A percentile compares a stretch with the other conserved stretches of the same genome.
Evolutionary conservation across 1,140 invertebrate species (phyloP).

Genomic region (Cherax destructor): DNA sequence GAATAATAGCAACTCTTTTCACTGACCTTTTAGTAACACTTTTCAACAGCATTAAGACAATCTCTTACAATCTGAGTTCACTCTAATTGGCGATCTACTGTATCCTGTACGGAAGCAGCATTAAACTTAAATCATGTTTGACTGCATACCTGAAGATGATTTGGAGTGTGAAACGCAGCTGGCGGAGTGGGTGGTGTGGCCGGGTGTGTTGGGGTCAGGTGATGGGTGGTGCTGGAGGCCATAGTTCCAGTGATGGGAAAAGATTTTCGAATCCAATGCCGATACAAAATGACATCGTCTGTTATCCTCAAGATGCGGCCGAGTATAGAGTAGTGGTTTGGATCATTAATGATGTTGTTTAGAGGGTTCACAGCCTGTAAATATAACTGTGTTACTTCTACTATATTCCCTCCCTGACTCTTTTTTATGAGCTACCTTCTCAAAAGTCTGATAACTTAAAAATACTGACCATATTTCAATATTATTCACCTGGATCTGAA

Average conservation of each 20-base stretch:
- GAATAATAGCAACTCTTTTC: too few relatives aligned
- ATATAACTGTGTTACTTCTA: slow-evolving; percentile 9
- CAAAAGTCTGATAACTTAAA: not conserved
- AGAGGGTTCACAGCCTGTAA: slow-evolving; percentile 76
- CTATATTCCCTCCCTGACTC: not conserved
- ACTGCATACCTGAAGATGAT: not conserved
- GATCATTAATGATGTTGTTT: slow-evolving; percentile 69
- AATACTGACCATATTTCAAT: not conserved
- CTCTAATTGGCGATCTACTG: too few relatives aligned
- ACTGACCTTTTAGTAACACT: too few relatives aligned
- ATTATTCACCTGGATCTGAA: not conserved
- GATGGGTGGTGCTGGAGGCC: slow-evolving; percentile 6
- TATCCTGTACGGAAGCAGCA: too few relatives aligned
- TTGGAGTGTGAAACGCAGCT: slow-evolving; percentile 40
- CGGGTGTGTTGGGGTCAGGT: slow-evolving; percentile 34
- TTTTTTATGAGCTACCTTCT: not conserved
- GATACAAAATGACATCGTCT: slow-evolving; percentile 94
- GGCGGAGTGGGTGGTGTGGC: slow-evolving; percentile 30
- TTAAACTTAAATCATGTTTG: too few relatives aligned
- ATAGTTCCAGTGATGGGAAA: slow-evolving; percentile 33
- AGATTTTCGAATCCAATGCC: slow-evolving; percentile 78
- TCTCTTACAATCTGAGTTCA: too few relatives aligned
- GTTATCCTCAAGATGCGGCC: slow-evolving; percentile 94
- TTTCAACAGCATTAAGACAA: too few relatives aligned
- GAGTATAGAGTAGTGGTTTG: slow-evolving; percentile 80